These are phyloP conservation scores for Drosophila cardini DNA, from an alignment of 1,140 invertebrate species.

Conservation along the genomic window DNA sequence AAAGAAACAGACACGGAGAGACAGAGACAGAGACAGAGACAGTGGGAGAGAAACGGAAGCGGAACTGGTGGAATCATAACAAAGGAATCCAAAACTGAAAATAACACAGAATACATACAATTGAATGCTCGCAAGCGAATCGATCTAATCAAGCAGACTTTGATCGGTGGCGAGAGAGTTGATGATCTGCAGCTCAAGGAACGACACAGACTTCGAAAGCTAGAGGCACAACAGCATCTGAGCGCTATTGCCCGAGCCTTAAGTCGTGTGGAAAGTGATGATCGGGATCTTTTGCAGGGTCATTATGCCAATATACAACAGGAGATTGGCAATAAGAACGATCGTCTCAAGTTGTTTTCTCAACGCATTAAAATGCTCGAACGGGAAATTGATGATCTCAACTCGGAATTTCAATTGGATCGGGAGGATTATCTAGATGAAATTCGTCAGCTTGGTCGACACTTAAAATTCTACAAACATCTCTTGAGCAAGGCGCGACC, in stretches of 20 bases:
- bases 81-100: slow-evolving; percentile 3
- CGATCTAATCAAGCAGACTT: slow-evolving; percentile 89
- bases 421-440: slow-evolving; percentile 94
- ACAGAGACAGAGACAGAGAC: slow-evolving; percentile 69
- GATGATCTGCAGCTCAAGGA: slow-evolving; percentile 90
- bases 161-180: slow-evolving; percentile 92
- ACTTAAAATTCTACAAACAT: slow-evolving; percentile 89
- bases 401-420: slow-evolving; percentile 94
- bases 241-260: slow-evolving; percentile 89
- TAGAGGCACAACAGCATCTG: slow-evolving; percentile 88
- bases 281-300: slow-evolving; percentile 87
- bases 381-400: slow-evolving; percentile 91
- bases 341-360: slow-evolving; percentile 89
- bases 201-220: slow-evolving; percentile 88
- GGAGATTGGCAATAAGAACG: slow-evolving; percentile 90
- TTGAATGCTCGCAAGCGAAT: slow-evolving; percentile 86
- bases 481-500: slow-evolving; percentile 90
- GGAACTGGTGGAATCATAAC: slow-evolving; percentile 50
- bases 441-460: slow-evolving; percentile 91
- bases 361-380: slow-evolving; percentile 88
- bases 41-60: slow-evolving; percentile 47
- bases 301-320: slow-evolving; percentile 91
- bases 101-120: slow-evolving; percentile 49
- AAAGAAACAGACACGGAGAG: background rate
- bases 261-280: slow-evolving; percentile 88